These are phyloP conservation scores for Nomada ferruginata DNA, from an alignment of 2,888 invertebrate species.

Conservation along the genomic window DNA sequence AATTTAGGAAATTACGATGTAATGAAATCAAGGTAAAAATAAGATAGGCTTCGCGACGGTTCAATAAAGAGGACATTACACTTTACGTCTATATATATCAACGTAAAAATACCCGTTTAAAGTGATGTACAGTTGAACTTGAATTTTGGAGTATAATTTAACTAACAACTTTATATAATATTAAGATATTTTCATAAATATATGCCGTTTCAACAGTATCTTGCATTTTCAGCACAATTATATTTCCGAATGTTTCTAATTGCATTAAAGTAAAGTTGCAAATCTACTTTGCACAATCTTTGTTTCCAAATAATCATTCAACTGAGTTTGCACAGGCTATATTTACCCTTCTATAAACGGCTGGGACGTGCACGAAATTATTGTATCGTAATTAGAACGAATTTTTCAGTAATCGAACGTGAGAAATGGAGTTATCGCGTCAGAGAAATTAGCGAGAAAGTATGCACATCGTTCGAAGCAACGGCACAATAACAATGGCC, in stretches of 20 bases:
- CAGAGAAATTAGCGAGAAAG: constrained; percentile 8
- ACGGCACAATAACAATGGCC: constrained; percentile 66
- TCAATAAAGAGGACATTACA: constrained; percentile 66
- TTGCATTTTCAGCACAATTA: background rate
- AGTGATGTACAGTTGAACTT: background rate
- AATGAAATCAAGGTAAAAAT: constrained; percentile 75
- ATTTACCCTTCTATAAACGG: constrained; percentile 27
- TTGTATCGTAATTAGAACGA: background rate
- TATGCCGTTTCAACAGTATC: no score
- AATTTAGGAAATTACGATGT: constrained; percentile 68
- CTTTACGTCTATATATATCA: constrained; percentile 14
- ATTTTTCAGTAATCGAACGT: background rate
- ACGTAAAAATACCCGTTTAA: constrained; percentile 4
- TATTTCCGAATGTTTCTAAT: background rate
- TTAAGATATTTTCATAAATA: background rate
- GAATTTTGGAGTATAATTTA: background rate
- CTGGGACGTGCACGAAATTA: background rate
- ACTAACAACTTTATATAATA: background rate
- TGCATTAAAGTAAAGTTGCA: background rate
- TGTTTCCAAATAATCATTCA: constrained; percentile 23
- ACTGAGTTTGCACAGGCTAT: constrained; percentile 40
- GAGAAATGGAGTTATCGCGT: background rate
- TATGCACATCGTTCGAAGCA: constrained; percentile 13
- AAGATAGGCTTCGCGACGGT: constrained; percentile 60
- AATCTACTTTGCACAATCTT: constrained; percentile 24